Evolutionary conservation across 2,888 invertebrate genomes (phyloP).

Genomic region (Chrysomela aeneicollis): DNA sequence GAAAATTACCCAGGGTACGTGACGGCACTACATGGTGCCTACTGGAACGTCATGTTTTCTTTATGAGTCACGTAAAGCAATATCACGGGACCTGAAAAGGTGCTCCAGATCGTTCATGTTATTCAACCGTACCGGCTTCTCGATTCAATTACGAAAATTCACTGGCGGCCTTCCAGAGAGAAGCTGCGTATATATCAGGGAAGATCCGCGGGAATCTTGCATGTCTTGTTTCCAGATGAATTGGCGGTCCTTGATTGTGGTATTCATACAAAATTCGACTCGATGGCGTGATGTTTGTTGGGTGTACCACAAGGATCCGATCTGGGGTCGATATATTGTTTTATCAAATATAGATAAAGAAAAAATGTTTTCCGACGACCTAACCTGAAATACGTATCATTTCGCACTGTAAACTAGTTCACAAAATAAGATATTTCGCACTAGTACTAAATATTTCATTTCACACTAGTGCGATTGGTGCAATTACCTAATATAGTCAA

Average conservation of each 20-base stretch:
- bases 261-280: too few species aligned
- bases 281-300: too few species aligned
- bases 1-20: slow-evolving; percentile 56
- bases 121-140: slow-evolving; percentile 33
- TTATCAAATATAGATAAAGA: too few species aligned
- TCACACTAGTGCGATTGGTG: too few species aligned
- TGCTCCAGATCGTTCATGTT: slow-evolving; percentile 43
- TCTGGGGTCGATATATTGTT: too few species aligned
- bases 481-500: too few species aligned
- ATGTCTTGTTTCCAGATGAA: not conserved
- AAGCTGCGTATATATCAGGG: not conserved
- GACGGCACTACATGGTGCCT: slow-evolving; percentile 59
- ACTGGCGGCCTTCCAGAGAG: slow-evolving; percentile 8
- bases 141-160: slow-evolving; percentile 41
- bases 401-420: too few species aligned
- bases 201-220: not conserved
- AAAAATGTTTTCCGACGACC: too few species aligned
- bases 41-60: slow-evolving; percentile 59
- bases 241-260: not conserved
- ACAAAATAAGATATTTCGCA: too few species aligned
- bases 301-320: too few species aligned
- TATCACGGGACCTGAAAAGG: slow-evolving; percentile 48
- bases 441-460: too few species aligned
- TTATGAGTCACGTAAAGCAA: slow-evolving; percentile 58
- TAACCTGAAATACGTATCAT: too few species aligned